Percentiles rank a stretch among this genome's conserved stretches.
Evolutionary conservation across 2,797 vertebrate genomes (phyloP).

Genomic region (Glyptemys insculpta): DNA sequence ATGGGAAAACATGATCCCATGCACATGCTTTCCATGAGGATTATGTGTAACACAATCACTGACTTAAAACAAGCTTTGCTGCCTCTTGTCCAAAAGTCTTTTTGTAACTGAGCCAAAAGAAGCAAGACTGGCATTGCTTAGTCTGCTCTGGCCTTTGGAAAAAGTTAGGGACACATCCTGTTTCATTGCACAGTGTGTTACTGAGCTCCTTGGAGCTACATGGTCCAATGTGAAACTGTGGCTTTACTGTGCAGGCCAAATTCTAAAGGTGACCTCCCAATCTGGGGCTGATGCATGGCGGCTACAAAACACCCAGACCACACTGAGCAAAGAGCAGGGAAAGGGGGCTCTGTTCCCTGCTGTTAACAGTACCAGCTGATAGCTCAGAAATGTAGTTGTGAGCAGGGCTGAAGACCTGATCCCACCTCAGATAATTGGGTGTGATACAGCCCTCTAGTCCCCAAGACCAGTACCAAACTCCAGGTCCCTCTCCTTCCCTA

Average conservation of each 20-base stretch:
- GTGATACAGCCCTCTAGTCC: neutral
- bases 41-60: slow-evolving; percentile 43
- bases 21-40: slow-evolving; percentile 78
- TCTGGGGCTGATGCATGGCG: neutral
- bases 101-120: slow-evolving; percentile 70
- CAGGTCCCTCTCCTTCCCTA: neutral
- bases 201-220: neutral
- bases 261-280: neutral
- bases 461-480: neutral
- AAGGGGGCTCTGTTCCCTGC: neutral
- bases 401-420: neutral
- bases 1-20: slow-evolving; percentile 66
- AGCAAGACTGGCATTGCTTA: slow-evolving; percentile 67
- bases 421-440: neutral
- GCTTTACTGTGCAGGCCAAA: neutral
- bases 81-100: slow-evolving; percentile 64
- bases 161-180: neutral
- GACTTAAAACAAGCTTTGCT: slow-evolving; percentile 67
- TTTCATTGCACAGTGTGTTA: neutral
- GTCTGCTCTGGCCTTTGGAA: slow-evolving; percentile 50
- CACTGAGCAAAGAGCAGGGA: fast-evolving
- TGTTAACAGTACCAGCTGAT: neutral
- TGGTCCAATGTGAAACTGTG: neutral
- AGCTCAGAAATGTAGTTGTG: neutral
- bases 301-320: neutral